phyloP scores from a whole-genome alignment of 2,113 vertebrate species.

The Oxyura jamaicensis region DNA sequence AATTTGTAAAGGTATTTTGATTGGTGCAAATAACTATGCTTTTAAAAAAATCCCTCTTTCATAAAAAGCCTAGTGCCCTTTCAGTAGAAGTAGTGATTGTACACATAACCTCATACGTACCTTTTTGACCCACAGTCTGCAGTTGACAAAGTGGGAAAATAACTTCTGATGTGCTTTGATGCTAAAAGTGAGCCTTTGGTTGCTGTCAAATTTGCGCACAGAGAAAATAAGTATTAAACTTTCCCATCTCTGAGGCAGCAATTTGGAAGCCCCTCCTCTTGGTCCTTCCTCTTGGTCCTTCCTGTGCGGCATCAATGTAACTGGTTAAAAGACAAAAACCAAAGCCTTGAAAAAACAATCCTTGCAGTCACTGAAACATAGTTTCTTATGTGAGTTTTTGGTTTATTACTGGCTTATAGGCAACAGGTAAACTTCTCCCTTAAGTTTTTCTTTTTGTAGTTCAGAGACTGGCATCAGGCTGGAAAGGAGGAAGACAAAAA shows the following conservation, averaged over 20 bases:
- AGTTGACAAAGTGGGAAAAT: neutral
- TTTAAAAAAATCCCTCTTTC: neutral
- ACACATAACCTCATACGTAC: fast-evolving
- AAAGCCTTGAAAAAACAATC: fast-evolving
- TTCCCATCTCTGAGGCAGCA: neutral
- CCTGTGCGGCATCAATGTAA: neutral
- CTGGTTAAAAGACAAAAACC: neutral
- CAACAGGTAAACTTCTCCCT: neutral
- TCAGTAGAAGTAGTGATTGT: neutral
- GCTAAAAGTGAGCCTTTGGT: neutral
- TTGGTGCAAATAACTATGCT: neutral
- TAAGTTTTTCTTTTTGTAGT: neutral
- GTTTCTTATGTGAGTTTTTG: neutral
- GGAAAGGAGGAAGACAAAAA: neutral
- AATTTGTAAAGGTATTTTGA: neutral
- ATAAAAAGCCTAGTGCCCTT: neutral
- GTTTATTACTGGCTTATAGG: neutral
- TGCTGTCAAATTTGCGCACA: neutral
- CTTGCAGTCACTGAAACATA: neutral
- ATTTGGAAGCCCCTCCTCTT: neutral
- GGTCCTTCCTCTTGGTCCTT: neutral
- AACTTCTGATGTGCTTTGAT: neutral
- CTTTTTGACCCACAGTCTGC: neutral
- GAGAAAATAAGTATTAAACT: neutral
- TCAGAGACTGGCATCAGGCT: neutral